These are phyloP conservation scores for Corythucha ciliata DNA, from an alignment of 2,888 invertebrate genomes.

Conservation along the genomic window DNA sequence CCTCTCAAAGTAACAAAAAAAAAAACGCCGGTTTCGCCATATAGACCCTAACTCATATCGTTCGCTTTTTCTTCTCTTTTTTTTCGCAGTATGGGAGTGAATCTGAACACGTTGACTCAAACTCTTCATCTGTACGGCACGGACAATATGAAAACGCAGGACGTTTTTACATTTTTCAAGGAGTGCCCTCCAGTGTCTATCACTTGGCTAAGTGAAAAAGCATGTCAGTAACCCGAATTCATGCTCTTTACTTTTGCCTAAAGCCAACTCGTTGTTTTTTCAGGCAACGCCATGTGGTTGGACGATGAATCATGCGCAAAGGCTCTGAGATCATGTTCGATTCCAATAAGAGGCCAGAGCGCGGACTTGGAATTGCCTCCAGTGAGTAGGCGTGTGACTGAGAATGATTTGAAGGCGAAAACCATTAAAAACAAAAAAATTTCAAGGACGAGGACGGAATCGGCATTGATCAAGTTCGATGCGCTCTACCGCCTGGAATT, in stretches of 20 bases:
- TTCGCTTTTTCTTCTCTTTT: constrained; percentile 14
- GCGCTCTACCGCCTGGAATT: constrained; percentile 56
- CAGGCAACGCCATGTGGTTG: constrained; percentile 58
- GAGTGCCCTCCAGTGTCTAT: constrained; percentile 65
- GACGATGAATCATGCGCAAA: constrained; percentile 51
- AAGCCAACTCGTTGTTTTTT: constrained; percentile 33
- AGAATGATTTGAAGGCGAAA: too few species aligned
- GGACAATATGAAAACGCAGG: constrained; percentile 63
- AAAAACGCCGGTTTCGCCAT: too few species aligned
- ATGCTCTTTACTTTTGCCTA: not conserved
- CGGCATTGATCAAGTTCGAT: constrained; percentile 45
- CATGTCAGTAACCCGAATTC: constrained; percentile 49
- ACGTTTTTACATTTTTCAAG: constrained; percentile 68
- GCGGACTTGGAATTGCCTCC: constrained; percentile 16
- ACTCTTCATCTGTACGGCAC: constrained; percentile 67
- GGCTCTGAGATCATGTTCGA: constrained; percentile 51
- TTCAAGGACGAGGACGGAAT: constrained; percentile 38
- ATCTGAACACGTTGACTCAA: constrained; percentile 58
- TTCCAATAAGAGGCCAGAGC: constrained; percentile 42
- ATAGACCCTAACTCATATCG: too few species aligned
- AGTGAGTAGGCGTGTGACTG: too few species aligned
- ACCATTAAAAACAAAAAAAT: not conserved
- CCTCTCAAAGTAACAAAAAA: too few species aligned
- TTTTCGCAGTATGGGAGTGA: constrained; percentile 48
- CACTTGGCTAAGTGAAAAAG: constrained; percentile 71